Evolutionary conservation across 2,888 invertebrate species (phyloP).

Genomic region (Clunio marinus): DNA sequence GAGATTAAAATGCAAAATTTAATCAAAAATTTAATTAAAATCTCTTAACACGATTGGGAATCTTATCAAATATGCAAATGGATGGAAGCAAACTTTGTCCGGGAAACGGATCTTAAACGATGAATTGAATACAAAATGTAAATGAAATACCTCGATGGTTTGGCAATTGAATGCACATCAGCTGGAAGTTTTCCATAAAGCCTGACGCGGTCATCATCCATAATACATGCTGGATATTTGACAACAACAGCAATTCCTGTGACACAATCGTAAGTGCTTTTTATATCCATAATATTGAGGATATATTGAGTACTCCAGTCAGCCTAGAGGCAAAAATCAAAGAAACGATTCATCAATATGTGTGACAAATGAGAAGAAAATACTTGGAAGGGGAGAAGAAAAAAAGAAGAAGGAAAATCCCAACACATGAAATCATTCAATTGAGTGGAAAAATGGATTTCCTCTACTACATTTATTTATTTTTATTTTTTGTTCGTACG

Average conservation of each 20-base stretch:
- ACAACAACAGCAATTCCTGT: slow-evolving; percentile 72
- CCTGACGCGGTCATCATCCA: slow-evolving; percentile 71
- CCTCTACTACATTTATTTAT: too few relatives aligned
- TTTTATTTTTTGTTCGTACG: too few relatives aligned
- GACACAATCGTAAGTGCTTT: slow-evolving; percentile 76
- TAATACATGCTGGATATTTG: slow-evolving; percentile 78
- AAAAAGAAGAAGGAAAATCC: not conserved
- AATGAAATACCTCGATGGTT: slow-evolving; percentile 54
- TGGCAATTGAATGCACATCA: slow-evolving; percentile 63
- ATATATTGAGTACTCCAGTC: slow-evolving; percentile 83
- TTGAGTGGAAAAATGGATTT: slow-evolving; percentile 26
- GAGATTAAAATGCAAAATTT: slow-evolving; percentile 27
- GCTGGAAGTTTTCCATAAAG: slow-evolving; percentile 70
- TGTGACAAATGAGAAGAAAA: not conserved
- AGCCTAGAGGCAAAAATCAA: slow-evolving; percentile 54
- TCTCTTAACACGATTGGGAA: too few relatives aligned
- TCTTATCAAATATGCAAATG: slow-evolving; percentile 15
- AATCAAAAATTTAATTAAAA: slow-evolving; percentile 13
- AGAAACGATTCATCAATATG: slow-evolving; percentile 19
- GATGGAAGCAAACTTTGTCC: not conserved
- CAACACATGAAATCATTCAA: slow-evolving; percentile 17
- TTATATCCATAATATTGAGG: slow-evolving; percentile 71
- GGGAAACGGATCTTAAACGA: not conserved
- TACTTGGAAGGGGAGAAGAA: too few relatives aligned
- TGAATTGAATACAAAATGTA: slow-evolving; percentile 48